Base-by-base conservation (phyloP, 2,888 invertebrate species). In the Himalopsyche kuldschensis region DNA sequence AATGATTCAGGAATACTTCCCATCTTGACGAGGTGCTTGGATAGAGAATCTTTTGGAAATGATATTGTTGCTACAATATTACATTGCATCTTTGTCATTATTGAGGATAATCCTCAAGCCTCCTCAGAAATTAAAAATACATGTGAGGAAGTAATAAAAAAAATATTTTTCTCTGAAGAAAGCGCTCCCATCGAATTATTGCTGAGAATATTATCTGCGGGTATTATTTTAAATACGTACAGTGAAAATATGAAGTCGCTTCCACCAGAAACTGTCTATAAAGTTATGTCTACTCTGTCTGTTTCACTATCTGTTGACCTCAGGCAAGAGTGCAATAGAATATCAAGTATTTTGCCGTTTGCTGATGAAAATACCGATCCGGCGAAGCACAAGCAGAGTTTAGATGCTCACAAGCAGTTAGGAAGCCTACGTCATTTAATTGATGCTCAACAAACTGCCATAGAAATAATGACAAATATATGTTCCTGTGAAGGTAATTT, bases 381-480 rank as follows among this genome's bases (percentile, higher is more conserved):
- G 17, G 89, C 90, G 5, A 90, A 90, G 85, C 90, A 89, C 24
- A 90, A 90, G 85, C 89, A 90, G 35, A 90, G 89, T 4, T 89
- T 90, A 76, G 88, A 89, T 3, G 88, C 92, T 17, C 92, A 92
- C 31, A 91, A 89, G 80, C 91, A 92, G 80, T 87, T 93, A 4
- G 90, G 91, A 84, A 90, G 92, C 78, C 89, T 93, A 1, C 90
- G 90, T 84, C 91, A 93, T 87, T 89, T 95, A 84, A 87, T 95
- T n/a, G 93, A 93, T 86, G 94, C 94, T 0, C 95, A 95, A 88
- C 93, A 94, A 87, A 92, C 93, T 88, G 93, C 94, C 0, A 89
- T 95, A 75, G 95, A 96, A 90, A 93, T 95, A 85, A 89, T 95
- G 82, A 93, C 95, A 31, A 96, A 96, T 89, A 90, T 95, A 80